A percentile compares a stretch with the other conserved stretches of the same genome.
Conservation (phyloP, 2,113 vertebrate species). For the Thunnus thynnus region DNA sequence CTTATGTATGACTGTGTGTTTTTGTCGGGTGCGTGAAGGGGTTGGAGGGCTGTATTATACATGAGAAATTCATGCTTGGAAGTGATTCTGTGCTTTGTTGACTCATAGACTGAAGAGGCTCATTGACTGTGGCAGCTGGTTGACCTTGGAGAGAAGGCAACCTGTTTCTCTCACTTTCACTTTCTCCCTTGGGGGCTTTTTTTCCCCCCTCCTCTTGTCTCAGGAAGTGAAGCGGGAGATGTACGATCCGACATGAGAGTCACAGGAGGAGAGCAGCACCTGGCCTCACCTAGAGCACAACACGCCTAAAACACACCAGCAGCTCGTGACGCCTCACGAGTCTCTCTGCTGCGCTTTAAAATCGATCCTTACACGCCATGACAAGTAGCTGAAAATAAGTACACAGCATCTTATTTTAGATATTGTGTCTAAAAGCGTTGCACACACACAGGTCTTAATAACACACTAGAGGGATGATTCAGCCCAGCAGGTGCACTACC, state of each 20-base stretch:
- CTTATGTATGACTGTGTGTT: conserved; percentile 20
- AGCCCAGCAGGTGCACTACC: not conserved
- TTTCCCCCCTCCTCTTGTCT: not conserved
- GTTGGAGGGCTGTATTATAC: conserved; percentile 7
- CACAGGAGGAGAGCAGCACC: conserved; percentile 24
- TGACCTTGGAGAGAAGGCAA: conserved; percentile 75
- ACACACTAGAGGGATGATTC: not conserved
- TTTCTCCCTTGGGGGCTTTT: conserved; percentile 46
- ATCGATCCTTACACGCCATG: not conserved
- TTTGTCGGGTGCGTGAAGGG: not conserved
- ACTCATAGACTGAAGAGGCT: conserved; percentile 67
- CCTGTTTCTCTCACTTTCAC: conserved; percentile 65
- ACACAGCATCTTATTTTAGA: conserved; percentile 1
- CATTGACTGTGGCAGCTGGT: conserved; percentile 70
- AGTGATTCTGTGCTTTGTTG: conserved; percentile 58
- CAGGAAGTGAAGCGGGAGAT: conserved; percentile 53
- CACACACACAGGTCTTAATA: not conserved
- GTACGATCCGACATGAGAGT: conserved; percentile 47
- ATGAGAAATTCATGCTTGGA: conserved; percentile 48
- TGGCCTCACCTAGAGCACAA: conserved; percentile 21
- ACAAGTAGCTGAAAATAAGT: conserved; percentile 19
- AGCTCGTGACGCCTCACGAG: conserved; percentile 23
- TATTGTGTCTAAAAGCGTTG: not conserved
- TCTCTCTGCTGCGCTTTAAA: conserved; percentile 14
- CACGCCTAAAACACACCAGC: conserved; percentile 4